Conservation (phyloP, 2,888 invertebrate genomes). For the Timema cristinae region DNA sequence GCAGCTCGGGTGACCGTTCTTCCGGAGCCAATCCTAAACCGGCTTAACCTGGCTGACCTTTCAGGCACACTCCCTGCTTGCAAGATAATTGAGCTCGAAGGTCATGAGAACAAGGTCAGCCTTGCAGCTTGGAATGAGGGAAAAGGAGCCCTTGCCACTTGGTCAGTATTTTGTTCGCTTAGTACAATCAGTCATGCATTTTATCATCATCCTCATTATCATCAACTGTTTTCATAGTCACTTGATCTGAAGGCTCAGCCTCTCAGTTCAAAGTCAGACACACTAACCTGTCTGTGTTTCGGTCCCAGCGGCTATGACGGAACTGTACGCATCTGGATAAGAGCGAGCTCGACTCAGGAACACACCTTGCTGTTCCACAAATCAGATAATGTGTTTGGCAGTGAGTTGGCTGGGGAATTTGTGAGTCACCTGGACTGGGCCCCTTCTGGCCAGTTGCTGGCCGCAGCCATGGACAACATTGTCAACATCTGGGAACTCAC, state of each 20-base stretch:
- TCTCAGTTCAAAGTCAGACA: no score
- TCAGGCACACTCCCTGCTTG: slow-evolving; percentile 46
- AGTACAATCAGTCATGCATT: no score
- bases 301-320: slow-evolving; percentile 54
- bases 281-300: no score
- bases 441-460: slow-evolving; percentile 51
- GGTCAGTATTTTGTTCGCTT: slow-evolving; percentile 39
- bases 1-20: slow-evolving; percentile 42
- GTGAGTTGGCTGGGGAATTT: slow-evolving; percentile 49
- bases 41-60: slow-evolving; percentile 51
- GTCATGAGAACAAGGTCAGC: slow-evolving; percentile 53
- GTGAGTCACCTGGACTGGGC: slow-evolving; percentile 53
- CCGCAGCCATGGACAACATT: slow-evolving; percentile 54
- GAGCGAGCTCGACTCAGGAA: slow-evolving; percentile 43
- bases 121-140: slow-evolving; percentile 48
- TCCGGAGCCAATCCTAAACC: slow-evolving; percentile 42
- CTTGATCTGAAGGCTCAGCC: no score
- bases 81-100: slow-evolving; percentile 47
- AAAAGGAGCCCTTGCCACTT: slow-evolving; percentile 50
- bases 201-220: no score
- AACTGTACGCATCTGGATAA: slow-evolving; percentile 56
- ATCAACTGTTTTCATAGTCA: no score
- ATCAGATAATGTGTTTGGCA: slow-evolving; percentile 48
- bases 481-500: slow-evolving; percentile 54
- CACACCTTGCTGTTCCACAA: slow-evolving; percentile 54